Conservation (phyloP, 2,797 vertebrate genomes). For the Mergus octosetaceus region DNA sequence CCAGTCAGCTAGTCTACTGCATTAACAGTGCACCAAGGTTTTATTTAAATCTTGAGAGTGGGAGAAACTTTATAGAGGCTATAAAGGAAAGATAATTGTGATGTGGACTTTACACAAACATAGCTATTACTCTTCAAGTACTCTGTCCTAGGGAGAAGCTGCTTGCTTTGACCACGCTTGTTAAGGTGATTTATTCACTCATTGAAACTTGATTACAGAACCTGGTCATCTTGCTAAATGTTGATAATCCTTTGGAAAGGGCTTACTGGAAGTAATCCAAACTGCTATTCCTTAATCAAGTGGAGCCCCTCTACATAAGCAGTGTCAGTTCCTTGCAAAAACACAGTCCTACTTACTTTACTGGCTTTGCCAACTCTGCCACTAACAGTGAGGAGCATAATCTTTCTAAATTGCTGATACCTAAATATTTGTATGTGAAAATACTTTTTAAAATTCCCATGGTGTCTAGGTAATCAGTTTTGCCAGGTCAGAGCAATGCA, state of each 20-base stretch:
- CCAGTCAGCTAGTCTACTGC: neutral
- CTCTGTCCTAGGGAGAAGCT: neutral
- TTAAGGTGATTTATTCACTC: constrained; percentile 24
- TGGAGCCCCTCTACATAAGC: neutral
- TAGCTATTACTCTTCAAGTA: neutral
- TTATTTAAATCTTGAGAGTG: neutral
- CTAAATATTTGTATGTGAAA: neutral
- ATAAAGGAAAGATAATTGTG: neutral
- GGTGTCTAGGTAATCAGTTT: neutral
- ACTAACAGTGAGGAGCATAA: fast-evolving
- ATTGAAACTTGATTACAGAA: constrained; percentile 17
- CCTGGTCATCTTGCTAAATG: constrained; percentile 50
- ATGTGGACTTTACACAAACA: neutral
- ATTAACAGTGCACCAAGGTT: neutral
- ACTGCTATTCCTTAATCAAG: constrained; percentile 39
- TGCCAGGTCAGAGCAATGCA: neutral
- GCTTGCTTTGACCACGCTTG: neutral
- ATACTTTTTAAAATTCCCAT: neutral
- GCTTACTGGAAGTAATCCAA: constrained; percentile 62
- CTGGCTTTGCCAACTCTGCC: neutral
- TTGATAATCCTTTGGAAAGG: constrained; percentile 60
- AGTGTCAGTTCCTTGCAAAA: neutral
- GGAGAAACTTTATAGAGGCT: neutral
- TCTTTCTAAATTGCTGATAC: neutral
- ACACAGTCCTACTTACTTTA: neutral